phyloP scores from a whole-genome alignment of 2,113 vertebrate genomes.

The Thermophis baileyi region DNA sequence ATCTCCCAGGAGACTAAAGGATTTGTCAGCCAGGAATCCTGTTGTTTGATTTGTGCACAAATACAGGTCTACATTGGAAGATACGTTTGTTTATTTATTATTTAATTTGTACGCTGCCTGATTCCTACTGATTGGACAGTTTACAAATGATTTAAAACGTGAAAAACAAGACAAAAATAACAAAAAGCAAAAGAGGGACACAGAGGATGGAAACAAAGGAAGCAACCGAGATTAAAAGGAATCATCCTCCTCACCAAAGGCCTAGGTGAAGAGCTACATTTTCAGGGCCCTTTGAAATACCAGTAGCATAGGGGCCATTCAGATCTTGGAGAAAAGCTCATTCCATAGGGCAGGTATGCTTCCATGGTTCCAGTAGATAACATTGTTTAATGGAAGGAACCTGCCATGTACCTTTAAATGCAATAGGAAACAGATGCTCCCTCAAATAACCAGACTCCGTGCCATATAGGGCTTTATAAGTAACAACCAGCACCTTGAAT shows the following conservation, averaged over 20 bases:
- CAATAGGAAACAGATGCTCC: background rate
- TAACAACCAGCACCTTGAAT: background rate
- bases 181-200: background rate
- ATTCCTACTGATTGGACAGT: background rate
- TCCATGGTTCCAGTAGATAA: background rate
- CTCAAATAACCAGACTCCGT: background rate
- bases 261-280: background rate
- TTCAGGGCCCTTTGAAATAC: background rate
- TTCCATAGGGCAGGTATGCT: background rate
- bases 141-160: background rate
- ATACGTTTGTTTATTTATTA: background rate
- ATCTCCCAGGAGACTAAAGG: background rate
- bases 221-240: background rate
- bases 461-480: background rate
- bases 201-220: background rate
- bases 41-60: background rate
- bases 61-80: background rate
- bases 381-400: background rate
- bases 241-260: background rate
- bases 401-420: background rate
- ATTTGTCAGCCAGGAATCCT: background rate
- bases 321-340: background rate
- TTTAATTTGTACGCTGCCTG: background rate
- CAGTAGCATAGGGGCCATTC: background rate
- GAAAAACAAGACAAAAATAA: background rate